phyloP scores from a whole-genome alignment of 2,797 vertebrate species.

The Poeciliopsis infans region DNA sequence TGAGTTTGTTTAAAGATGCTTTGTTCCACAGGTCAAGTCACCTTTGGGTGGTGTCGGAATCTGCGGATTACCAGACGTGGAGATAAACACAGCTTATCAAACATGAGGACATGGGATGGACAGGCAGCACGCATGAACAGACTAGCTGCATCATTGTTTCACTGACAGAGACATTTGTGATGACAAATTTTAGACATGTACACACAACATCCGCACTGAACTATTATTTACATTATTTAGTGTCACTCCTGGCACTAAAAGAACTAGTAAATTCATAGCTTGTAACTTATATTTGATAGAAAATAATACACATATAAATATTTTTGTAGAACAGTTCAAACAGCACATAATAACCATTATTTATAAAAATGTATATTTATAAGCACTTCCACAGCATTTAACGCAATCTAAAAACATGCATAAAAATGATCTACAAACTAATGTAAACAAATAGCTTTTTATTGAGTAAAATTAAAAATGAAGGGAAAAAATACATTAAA shows the following conservation, averaged over 20 bases:
- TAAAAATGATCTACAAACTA: neutral
- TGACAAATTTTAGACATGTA: neutral
- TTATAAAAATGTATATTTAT: neutral
- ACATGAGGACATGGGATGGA: neutral
- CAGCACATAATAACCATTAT: neutral
- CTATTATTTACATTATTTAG: neutral
- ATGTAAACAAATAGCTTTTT: neutral
- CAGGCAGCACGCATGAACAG: neutral
- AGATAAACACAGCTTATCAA: neutral
- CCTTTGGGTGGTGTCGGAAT: slow-evolving; percentile 38
- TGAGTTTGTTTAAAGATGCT: slow-evolving; percentile 32
- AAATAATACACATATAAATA: neutral
- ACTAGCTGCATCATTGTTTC: neutral
- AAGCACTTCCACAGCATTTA: neutral
- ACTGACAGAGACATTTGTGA: neutral
- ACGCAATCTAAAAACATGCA: neutral
- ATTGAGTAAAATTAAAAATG: neutral
- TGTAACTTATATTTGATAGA: neutral
- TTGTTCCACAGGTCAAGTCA: slow-evolving; percentile 15
- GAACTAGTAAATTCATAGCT: neutral
- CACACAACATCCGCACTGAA: neutral
- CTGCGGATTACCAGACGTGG: neutral
- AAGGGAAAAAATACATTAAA: neutral
- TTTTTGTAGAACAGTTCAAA: neutral
- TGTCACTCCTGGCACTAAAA: neutral